Base-by-base conservation (phyloP, 1,140 invertebrate species). In the Branchinecta lynchi region DNA sequence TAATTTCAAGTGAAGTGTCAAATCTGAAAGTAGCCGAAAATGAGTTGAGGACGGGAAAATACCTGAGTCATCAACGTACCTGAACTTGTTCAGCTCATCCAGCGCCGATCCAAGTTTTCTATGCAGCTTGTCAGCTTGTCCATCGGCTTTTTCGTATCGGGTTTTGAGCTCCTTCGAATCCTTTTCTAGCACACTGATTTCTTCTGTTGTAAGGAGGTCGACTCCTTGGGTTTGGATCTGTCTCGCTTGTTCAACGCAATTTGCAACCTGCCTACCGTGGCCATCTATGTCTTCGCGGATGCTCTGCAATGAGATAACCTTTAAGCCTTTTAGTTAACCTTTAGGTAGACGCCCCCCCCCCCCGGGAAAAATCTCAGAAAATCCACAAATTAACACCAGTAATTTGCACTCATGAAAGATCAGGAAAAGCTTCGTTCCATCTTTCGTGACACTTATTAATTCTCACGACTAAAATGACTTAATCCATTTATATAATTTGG, bases 241-340 rank as follows among this genome's bases (percentile, higher is more conserved):
- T 68, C 92, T 86, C 3, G 93, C 88, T 83, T 96, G 92, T 78
- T 96, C 93, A 67, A 93, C 81, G 73, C 91, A 91, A 17, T 89
- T 87, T 46, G 88, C 85, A 3, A 96, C 87, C 45, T 89, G 86
- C 45, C 92, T 86, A 74, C 86, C 86, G 78, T 96, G 90, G 65
- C 86, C 85, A 74, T 93, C 89, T 20, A 97, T 82, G 77, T 96
- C 93, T 76, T 94, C 91, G 77, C 92, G 92, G 70, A 96, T 86
- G 77, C 89, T 85, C 89, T 94, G 78, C 1, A 77, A 77, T 70
- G 69, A 73, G 43, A 73, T 74, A 66, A 69, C 71, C 68, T 67
- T 65, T 51, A 7, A 69, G 15, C 21, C 73, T 3, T n/a, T 69
- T 66, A 44, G 5, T 3, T 68, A 10, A 15, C 15, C 0, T 44